Evolutionary conservation across 2,888 invertebrate genomes (phyloP), one percentile per base, ranked within the genome.

Genomic region (Brenthis ino): DNA sequence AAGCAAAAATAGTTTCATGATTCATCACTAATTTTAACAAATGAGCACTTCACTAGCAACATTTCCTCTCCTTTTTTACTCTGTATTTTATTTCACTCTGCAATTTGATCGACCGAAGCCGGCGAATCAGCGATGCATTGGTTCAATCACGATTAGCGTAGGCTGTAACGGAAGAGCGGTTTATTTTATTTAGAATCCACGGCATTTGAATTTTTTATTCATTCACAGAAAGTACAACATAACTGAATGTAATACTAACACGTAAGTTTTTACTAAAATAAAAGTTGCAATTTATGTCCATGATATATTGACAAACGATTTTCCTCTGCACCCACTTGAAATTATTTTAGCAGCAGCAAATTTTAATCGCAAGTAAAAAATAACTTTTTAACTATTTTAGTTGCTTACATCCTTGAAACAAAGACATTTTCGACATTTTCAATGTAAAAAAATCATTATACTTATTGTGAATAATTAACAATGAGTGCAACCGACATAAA

Each of bases 401-500:
- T 65, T 58, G n/a, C 53, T 57, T 43, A 60, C 28, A 37, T 65
- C 51, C 47, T 13, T 43, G 8, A 37, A 37, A 53, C 51, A n/a
- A 58, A 60, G n/a, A 57, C 47, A 6, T 14, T n/a, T 47, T 50
- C 43, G 5, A 12, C 20, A n/a, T 63, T 60, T 64, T 70, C 67
- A 64, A 72, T 68, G 71, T 64, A 67, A 64, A 60, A 28, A 28
- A 48, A 28, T 60, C 24, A 24, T 57, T 43, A 28, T 48, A 11
- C 14, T 48, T 4, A 58, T 58, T 58, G 24, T n/a, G 14, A 56
- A 28, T 61, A 64, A 54, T 68, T 71, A 63, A 73, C 67, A 65
- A 87, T 87, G 86, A 89, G 86, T 83, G 80, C 85, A 67, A 80
- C 84, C 74, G 89, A 91, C 71, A 85, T 90, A 80, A 91, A 84